These are phyloP conservation scores for Phyllostomus discolor DNA, from an alignment of 2,113 vertebrate species.

Conservation along the genomic window DNA sequence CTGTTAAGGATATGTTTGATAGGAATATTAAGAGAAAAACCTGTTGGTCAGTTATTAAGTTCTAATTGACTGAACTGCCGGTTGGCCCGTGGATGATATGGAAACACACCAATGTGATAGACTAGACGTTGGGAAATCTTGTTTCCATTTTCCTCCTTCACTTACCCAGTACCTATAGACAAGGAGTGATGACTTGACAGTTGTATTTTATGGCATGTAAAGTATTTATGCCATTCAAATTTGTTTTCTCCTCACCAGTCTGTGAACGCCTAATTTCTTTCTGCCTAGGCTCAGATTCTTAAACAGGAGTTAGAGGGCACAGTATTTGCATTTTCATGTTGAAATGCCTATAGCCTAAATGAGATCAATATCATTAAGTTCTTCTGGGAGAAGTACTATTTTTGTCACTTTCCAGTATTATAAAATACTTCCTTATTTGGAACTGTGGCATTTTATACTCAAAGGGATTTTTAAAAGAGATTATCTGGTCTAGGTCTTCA, in stretches of 20 bases:
- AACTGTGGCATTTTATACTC: constrained; percentile 43
- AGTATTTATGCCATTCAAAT: background rate
- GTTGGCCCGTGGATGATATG: background rate
- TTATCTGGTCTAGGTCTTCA: background rate
- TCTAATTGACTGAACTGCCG: background rate
- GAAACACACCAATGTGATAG: too few relatives aligned
- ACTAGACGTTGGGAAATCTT: background rate
- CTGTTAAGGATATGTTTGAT: background rate
- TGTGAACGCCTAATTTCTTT: background rate
- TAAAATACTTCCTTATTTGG: constrained; percentile 39
- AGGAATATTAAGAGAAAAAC: background rate
- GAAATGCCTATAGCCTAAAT: background rate
- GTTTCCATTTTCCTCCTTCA: background rate
- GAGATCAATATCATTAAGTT: background rate
- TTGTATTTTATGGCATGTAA: background rate
- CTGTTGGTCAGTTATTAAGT: background rate
- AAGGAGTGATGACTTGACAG: background rate
- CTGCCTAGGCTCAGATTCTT: background rate
- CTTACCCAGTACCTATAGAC: background rate
- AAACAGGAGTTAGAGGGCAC: background rate
- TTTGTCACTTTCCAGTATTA: background rate
- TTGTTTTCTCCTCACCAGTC: background rate
- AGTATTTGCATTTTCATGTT: background rate
- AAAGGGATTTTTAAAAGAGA: constrained; percentile 29
- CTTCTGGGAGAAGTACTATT: constrained; percentile 39